Conservation (phyloP, 2,113 vertebrate genomes). For the Microtus ochrogaster region DNA sequence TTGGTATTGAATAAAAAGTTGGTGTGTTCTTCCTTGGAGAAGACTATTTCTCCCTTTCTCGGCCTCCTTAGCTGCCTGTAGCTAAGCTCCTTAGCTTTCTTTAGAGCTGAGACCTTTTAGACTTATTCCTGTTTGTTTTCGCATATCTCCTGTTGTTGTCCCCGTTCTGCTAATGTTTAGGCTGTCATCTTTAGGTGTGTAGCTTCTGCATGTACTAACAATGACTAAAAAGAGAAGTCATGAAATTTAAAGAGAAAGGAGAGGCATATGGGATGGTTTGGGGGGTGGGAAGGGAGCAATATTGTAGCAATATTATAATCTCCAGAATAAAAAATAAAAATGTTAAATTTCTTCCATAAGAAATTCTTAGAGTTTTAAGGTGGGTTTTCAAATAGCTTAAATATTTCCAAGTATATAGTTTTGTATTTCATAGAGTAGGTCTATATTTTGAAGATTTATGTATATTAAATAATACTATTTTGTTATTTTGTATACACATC, state of each 20-base stretch:
- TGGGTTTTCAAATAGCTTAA: not conserved
- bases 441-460: no score
- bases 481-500: not conserved
- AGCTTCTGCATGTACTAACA: not conserved
- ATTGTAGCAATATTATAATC: not conserved
- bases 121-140: not conserved
- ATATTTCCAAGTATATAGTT: not conserved
- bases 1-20: not conserved
- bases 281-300: not conserved
- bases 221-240: not conserved
- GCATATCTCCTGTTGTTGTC: not conserved
- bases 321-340: not conserved
- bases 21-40: not conserved
- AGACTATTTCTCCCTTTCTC: not conserved
- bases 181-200: not conserved
- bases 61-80: not conserved
- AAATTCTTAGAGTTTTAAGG: not conserved
- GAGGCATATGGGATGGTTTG: no score
- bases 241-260: not conserved
- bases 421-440: not conserved
- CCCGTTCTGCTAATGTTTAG: no score
- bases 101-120: not conserved
- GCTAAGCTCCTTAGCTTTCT: no score
- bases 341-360: not conserved
- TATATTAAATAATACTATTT: not conserved